Conservation (phyloP, 2,797 vertebrate genomes). For the Nasua narica region DNA sequence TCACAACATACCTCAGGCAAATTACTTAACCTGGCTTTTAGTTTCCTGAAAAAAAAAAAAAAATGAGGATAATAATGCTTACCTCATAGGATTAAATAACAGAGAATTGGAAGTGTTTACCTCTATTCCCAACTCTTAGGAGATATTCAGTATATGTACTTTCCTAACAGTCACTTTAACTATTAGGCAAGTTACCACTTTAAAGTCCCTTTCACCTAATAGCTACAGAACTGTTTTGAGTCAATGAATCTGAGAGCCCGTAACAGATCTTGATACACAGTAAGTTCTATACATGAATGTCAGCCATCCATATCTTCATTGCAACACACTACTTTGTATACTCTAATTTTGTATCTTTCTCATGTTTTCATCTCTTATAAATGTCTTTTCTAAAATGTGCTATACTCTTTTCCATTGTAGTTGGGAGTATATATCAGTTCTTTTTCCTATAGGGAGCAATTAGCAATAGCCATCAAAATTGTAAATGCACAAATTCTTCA, state of each 20-base stretch:
- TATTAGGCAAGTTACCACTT: conserved; percentile 23
- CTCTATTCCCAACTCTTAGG: background rate
- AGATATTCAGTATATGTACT: conserved; percentile 15
- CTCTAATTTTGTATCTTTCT: background rate
- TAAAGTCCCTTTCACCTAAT: conserved; percentile 19
- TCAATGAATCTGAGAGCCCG: background rate
- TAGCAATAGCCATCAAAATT: background rate
- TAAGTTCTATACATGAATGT: background rate
- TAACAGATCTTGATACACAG: background rate
- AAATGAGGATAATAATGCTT: background rate
- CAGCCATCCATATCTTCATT: background rate
- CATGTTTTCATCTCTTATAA: background rate
- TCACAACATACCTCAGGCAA: background rate
- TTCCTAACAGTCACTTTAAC: conserved; percentile 32
- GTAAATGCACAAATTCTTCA: conserved; percentile 6
- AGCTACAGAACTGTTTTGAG: background rate
- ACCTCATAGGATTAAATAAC: conserved; percentile 32
- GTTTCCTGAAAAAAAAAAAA: conserved; percentile 24
- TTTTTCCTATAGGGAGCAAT: background rate
- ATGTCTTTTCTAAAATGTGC: conserved; percentile 1
- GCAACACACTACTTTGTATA: background rate
- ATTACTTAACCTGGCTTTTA: conserved; percentile 14
- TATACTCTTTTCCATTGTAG: background rate
- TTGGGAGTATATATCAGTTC: background rate
- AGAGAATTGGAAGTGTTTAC: background rate